Evolutionary conservation across 2,888 invertebrate species (phyloP).

Genomic region (Nesidiocoris tenuis): DNA sequence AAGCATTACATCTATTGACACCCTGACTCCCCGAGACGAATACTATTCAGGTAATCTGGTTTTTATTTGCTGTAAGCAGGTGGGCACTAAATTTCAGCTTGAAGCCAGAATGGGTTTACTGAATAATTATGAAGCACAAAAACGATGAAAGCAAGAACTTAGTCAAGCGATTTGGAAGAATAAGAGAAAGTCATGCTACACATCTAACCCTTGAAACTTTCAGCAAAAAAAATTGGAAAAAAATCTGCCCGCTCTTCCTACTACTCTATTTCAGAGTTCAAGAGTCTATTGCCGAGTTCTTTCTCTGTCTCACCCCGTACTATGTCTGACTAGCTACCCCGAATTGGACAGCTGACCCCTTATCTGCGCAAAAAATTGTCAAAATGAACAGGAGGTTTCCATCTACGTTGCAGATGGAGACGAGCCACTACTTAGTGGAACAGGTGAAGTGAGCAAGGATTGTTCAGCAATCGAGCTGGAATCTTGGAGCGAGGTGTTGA

Average conservation of each 20-base stretch:
- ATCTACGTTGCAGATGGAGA: slow-evolving; percentile 67
- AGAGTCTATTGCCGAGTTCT: too few species aligned
- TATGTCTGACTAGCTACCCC: background rate
- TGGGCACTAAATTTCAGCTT: background rate
- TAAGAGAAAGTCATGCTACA: background rate
- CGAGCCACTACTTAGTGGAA: slow-evolving; percentile 95
- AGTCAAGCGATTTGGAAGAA: background rate
- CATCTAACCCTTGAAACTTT: background rate
- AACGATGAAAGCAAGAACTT: too few species aligned
- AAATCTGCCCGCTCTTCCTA: too few species aligned
- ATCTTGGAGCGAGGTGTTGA: slow-evolving; percentile 87
- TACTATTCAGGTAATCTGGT: slow-evolving; percentile 48
- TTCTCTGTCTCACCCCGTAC: too few species aligned
- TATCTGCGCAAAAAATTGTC: background rate
- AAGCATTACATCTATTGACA: slow-evolving; percentile 70
- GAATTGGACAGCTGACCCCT: background rate
- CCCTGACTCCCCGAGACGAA: slow-evolving; percentile 73
- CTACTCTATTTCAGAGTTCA: too few species aligned
- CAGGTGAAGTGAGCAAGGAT: slow-evolving; percentile 94
- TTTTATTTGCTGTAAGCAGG: background rate
- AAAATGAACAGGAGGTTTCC: background rate
- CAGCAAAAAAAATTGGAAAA: too few species aligned
- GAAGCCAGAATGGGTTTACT: too few species aligned
- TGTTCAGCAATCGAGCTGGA: slow-evolving; percentile 89
- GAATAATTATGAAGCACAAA: too few species aligned